phyloP scores from a whole-genome alignment of 2,113 vertebrate species.

The Salvelinus fontinalis region DNA sequence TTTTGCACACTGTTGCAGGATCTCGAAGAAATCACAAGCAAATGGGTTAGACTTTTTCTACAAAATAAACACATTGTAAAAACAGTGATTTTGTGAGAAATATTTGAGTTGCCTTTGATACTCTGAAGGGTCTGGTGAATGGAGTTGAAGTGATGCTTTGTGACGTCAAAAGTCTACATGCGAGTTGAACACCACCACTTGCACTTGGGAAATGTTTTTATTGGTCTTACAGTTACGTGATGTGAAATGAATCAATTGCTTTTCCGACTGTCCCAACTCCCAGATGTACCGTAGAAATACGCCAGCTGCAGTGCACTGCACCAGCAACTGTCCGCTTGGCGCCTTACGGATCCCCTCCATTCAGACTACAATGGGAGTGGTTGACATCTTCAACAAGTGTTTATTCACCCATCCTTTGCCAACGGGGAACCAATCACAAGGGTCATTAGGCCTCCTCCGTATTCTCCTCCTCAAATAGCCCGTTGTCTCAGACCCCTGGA shows the following conservation, averaged over 20 bases:
- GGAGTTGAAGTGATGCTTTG: neutral
- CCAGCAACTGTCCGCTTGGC: slow-evolving; percentile 33
- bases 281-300: neutral
- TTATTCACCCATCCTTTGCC: slow-evolving; percentile 30
- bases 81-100: neutral
- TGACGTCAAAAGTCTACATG: too few relatives aligned
- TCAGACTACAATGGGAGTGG: slow-evolving; percentile 33
- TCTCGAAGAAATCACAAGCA: neutral
- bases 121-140: too few relatives aligned
- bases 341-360: slow-evolving; percentile 24
- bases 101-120: neutral
- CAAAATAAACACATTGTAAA: slow-evolving; percentile 39
- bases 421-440: slow-evolving; percentile 22
- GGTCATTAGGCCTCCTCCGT: slow-evolving; percentile 14
- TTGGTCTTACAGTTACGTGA: slow-evolving; percentile 65
- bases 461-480: slow-evolving; percentile 6
- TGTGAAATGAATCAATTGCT: slow-evolving; percentile 51
- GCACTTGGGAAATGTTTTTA: slow-evolving; percentile 54
- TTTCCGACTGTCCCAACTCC: neutral
- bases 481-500: slow-evolving; percentile 24
- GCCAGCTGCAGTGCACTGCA: slow-evolving; percentile 45
- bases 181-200: too few relatives aligned
- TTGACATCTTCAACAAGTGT: slow-evolving; percentile 19
- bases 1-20: slow-evolving; percentile 45
- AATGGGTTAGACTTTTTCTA: slow-evolving; percentile 40